phyloP scores from a whole-genome alignment of 1,140 invertebrate genomes.

The Drosophila yakuba region DNA sequence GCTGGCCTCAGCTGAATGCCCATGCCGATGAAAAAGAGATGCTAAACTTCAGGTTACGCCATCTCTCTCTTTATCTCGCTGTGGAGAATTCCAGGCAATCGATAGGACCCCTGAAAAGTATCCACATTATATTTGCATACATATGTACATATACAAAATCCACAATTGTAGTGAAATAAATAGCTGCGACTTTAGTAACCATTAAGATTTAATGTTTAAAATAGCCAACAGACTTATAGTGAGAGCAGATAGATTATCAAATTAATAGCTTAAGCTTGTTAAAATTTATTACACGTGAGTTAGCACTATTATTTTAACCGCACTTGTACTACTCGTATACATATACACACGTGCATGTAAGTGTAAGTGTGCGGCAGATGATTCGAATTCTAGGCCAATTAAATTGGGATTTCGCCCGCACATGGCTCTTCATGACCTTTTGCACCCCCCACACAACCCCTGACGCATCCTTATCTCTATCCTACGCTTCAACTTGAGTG shows the following conservation, averaged over 20 bases:
- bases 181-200: background rate
- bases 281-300: background rate
- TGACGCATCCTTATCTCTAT: conserved; percentile 5
- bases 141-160: conserved; percentile 9
- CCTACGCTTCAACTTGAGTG: conserved; percentile 5
- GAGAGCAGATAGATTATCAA: background rate
- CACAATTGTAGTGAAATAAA: background rate
- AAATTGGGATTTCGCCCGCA: conserved; percentile 40
- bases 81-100: conserved; percentile 30
- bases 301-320: background rate
- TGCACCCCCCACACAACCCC: background rate
- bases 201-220: background rate
- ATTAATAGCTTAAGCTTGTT: background rate
- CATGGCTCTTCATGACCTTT: conserved; percentile 18
- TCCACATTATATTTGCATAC: conserved; percentile 11
- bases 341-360: background rate
- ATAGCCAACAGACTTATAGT: background rate
- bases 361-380: conserved; percentile 34
- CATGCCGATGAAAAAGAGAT: conserved; percentile 36
- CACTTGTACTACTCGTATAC: background rate
- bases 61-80: conserved; percentile 18
- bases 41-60: conserved; percentile 33
- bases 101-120: conserved; percentile 34
- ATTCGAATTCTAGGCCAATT: conserved; percentile 50
- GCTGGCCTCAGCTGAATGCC: conserved; percentile 45